phyloP scores from a whole-genome alignment of 2,113 vertebrate genomes.

The Cinclus mexicanus region DNA sequence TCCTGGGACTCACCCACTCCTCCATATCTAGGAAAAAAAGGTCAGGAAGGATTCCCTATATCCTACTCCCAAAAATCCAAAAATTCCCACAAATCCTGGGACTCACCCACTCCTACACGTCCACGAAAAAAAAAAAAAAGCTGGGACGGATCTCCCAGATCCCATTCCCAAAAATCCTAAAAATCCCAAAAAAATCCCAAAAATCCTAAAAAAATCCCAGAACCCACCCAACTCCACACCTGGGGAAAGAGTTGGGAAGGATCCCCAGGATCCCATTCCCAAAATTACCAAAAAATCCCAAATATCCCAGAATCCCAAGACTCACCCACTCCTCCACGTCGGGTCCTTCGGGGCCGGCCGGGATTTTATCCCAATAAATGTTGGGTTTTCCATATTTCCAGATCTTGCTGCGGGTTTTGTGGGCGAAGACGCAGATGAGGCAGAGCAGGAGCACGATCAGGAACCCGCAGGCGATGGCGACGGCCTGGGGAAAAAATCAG shows the following conservation, averaged over 20 bases:
- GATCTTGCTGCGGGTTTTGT: slow-evolving; percentile 85
- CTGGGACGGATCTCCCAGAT: not conserved
- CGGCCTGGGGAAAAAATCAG: slow-evolving; percentile 59
- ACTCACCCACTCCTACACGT: slow-evolving; percentile 85
- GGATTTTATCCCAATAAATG: slow-evolving; percentile 80
- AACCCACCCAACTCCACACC: too few relatives aligned
- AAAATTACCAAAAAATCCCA: not conserved
- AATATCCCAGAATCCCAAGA: not conserved
- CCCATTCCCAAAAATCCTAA: too few relatives aligned
- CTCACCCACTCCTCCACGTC: slow-evolving; percentile 86
- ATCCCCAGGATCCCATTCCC: too few relatives aligned
- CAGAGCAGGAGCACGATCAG: slow-evolving; percentile 78
- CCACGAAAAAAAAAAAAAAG: not conserved
- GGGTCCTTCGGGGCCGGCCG: slow-evolving; percentile 57
- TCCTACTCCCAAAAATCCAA: not conserved
- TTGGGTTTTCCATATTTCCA: slow-evolving; percentile 82
- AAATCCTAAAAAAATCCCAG: too few relatives aligned
- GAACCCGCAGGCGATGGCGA: slow-evolving; percentile 83
- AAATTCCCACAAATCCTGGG: not conserved
- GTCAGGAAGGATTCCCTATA: too few relatives aligned
- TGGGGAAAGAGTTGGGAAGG: too few relatives aligned
- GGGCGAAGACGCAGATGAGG: slow-evolving; percentile 81
- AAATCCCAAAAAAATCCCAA: too few relatives aligned
- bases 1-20: slow-evolving; percentile 80
- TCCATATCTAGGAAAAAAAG: slow-evolving; percentile 63